Conservation (phyloP, 2,888 invertebrate species). For the Netelia inedita region DNA sequence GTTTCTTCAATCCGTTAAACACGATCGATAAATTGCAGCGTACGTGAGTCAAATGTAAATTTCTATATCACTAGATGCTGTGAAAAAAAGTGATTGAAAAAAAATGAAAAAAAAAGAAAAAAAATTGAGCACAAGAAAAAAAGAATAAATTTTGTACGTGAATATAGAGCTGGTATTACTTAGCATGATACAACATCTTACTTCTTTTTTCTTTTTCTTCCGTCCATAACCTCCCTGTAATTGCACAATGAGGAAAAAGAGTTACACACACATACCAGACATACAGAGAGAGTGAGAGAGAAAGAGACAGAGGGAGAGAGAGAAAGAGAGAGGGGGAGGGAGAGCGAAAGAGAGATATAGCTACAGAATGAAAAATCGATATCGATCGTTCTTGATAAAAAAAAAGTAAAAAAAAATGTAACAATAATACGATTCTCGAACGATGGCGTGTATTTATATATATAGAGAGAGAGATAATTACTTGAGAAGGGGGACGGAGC, state of each 20-base stretch:
- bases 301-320: constrained; percentile 14
- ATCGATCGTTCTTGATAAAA: not conserved
- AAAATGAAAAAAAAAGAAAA: constrained; percentile 69
- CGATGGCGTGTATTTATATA: not conserved
- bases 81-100: constrained; percentile 48
- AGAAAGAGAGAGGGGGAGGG: not conserved
- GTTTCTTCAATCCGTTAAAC: not conserved
- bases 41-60: constrained; percentile 30
- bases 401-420: not conserved
- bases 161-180: constrained; percentile 77
- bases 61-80: constrained; percentile 63
- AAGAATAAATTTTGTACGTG: constrained; percentile 73
- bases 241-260: constrained; percentile 85
- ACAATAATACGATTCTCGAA: too few species aligned
- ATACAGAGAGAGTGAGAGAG: constrained; percentile 78
- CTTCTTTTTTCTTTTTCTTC: constrained; percentile 99
- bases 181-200: constrained; percentile 89
- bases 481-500: constrained; percentile 7
- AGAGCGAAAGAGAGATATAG: constrained; percentile 59
- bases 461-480: constrained; percentile 34
- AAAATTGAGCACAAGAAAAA: constrained; percentile 70
- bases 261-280: constrained; percentile 84
- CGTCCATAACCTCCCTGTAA: constrained; percentile 97
- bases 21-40: constrained; percentile 55
- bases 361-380: constrained; percentile 58